A percentile compares a stretch with the other conserved stretches of the same genome.
phyloP scores from a whole-genome alignment of 2,888 invertebrate species.

The Luperina nickerlii region DNA sequence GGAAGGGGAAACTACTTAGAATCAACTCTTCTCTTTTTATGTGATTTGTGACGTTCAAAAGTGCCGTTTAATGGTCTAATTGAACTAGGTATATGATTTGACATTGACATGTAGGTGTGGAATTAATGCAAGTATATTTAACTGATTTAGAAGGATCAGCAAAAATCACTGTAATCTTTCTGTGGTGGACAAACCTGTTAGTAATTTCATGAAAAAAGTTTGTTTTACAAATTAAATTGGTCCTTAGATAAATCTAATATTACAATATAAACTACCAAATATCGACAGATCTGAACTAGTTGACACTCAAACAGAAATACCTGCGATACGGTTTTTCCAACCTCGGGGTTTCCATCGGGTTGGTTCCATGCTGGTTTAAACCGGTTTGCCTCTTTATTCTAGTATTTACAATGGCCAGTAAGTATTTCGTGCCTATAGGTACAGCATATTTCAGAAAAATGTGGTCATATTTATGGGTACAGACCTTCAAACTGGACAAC shows the following conservation, averaged over 20 bases:
- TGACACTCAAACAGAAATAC: conserved; percentile 1
- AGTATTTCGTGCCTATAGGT: neutral
- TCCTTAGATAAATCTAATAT: neutral
- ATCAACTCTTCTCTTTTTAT: neutral
- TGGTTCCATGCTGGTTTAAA: neutral
- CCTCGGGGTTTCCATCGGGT: neutral
- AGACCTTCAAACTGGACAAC: neutral
- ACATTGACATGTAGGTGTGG: neutral
- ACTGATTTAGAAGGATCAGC: neutral
- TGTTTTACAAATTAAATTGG: neutral
- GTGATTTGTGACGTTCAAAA: neutral
- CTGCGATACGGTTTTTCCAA: neutral
- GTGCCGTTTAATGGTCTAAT: neutral
- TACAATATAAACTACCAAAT: neutral
- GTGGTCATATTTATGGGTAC: neutral
- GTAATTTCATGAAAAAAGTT: too few relatives aligned
- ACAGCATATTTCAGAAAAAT: neutral
- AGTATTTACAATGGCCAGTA: neutral
- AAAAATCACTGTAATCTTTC: neutral
- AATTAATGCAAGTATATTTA: neutral
- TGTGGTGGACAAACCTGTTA: neutral
- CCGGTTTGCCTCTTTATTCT: neutral
- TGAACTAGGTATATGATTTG: neutral
- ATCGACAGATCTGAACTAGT: neutral
- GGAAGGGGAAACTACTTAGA: neutral